phyloP scores from a whole-genome alignment of 1,140 invertebrate species.

The Pogonomyrmex californicus region DNA sequence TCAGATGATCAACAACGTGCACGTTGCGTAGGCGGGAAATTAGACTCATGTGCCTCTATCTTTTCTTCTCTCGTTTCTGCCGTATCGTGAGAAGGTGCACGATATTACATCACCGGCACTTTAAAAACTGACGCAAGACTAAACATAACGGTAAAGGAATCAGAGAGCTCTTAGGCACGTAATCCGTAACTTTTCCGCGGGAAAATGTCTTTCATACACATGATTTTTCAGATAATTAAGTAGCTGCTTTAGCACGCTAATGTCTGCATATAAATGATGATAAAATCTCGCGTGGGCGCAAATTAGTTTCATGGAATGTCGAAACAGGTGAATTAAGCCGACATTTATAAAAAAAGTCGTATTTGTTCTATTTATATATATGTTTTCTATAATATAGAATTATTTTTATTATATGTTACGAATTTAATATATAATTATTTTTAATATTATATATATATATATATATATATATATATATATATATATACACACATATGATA shows the following conservation, averaged over 20 bases:
- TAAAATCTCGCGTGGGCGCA: background rate
- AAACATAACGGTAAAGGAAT: slow-evolving; percentile 24
- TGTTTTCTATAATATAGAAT: background rate
- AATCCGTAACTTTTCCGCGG: slow-evolving; percentile 38
- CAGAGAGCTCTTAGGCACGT: slow-evolving; percentile 34
- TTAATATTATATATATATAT: background rate
- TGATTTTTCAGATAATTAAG: slow-evolving; percentile 52
- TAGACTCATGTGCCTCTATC: slow-evolving; percentile 60
- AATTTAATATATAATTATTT: background rate
- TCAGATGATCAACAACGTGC: slow-evolving; percentile 63
- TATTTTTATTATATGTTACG: too few relatives aligned
- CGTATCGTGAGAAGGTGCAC: slow-evolving; percentile 67
- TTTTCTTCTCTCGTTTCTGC: slow-evolving; percentile 66
- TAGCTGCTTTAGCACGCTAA: slow-evolving; percentile 20
- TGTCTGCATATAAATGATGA: background rate
- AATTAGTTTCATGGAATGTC: slow-evolving; percentile 16
- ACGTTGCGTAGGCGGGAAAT: slow-evolving; percentile 72
- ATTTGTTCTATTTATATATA: slow-evolving; percentile 14
- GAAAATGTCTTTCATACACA: slow-evolving; percentile 23
- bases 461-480: slow-evolving; percentile 1
- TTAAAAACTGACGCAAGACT: slow-evolving; percentile 64
- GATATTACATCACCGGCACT: slow-evolving; percentile 54
- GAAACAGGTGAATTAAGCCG: background rate
- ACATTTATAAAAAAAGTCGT: background rate
- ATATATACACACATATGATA: background rate